These are phyloP conservation scores for Cyclophora albipunctata DNA, from an alignment of 2,888 invertebrate species.

Conservation along the genomic window DNA sequence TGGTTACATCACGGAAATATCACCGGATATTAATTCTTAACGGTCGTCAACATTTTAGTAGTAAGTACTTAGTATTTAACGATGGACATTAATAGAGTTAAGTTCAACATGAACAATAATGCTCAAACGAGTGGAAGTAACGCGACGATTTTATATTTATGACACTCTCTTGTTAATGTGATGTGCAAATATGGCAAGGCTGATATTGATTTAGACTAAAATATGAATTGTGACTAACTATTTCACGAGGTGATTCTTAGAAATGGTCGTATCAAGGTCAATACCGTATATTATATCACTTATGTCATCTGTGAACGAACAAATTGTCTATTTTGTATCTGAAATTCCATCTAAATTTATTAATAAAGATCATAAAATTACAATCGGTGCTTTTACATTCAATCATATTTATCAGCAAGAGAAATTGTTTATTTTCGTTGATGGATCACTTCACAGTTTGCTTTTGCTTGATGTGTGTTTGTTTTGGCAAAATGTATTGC, in stretches of 20 bases:
- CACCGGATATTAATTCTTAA: not conserved
- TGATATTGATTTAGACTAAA: constrained; percentile 21
- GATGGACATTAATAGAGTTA: constrained; percentile 37
- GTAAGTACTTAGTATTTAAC: constrained; percentile 35
- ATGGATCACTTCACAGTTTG: constrained; percentile 7
- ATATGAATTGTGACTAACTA: too few relatives aligned
- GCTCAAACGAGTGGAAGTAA: constrained; percentile 27
- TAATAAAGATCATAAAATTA: too few relatives aligned
- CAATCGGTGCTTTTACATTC: too few relatives aligned
- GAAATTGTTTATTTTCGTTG: constrained; percentile 11
- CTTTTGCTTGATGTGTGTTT: constrained; percentile 12
- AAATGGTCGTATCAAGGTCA: too few relatives aligned
- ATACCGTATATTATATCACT: too few relatives aligned
- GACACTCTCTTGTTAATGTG: constrained; percentile 39
- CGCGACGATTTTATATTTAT: constrained; percentile 36
- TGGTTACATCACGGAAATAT: not conserved
- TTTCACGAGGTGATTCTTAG: too few relatives aligned
- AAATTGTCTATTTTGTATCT: too few relatives aligned
- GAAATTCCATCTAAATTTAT: too few relatives aligned
- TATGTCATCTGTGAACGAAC: too few relatives aligned
- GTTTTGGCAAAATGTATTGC: constrained; percentile 11
- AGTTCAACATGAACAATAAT: constrained; percentile 30
- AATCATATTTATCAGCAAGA: constrained; percentile 2
- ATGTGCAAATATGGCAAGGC: constrained; percentile 18
- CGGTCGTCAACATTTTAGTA: constrained; percentile 28